Conservation (phyloP, 2,113 vertebrate genomes). For the Coturnix japonica region DNA sequence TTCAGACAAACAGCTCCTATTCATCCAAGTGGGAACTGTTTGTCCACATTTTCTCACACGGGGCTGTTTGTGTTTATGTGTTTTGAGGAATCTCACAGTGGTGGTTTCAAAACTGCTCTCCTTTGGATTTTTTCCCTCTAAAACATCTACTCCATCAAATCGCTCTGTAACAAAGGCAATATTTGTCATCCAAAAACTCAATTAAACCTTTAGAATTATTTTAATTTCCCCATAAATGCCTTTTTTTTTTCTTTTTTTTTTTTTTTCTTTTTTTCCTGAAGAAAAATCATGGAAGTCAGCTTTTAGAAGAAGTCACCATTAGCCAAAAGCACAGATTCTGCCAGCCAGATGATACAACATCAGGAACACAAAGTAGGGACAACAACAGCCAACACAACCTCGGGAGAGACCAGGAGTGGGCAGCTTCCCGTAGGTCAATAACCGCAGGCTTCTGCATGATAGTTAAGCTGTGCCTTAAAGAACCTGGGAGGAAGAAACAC, state of each 20-base stretch:
- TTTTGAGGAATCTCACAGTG: neutral
- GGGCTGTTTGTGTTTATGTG: neutral
- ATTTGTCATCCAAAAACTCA: neutral
- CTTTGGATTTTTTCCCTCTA: neutral
- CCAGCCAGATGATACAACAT: neutral
- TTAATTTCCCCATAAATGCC: neutral
- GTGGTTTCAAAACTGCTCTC: neutral
- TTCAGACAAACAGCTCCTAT: neutral
- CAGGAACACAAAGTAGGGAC: slow-evolving; percentile 34
- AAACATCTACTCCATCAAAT: neutral
- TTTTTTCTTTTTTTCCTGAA: neutral
- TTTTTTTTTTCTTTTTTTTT: neutral
- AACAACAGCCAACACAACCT: slow-evolving; percentile 42
- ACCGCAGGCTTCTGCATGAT: slow-evolving; percentile 19
- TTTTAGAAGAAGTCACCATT: neutral
- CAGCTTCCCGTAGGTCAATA: neutral
- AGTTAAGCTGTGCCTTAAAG: neutral
- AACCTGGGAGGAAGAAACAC: neutral
- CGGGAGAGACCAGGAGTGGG: neutral
- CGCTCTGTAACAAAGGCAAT: neutral
- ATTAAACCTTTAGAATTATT: neutral
- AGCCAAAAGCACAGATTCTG: neutral
- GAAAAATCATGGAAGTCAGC: neutral
- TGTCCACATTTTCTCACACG: neutral
- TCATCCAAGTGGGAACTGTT: neutral